phyloP scores from a whole-genome alignment of 2,888 invertebrate species.

The Drosophila merina region DNA sequence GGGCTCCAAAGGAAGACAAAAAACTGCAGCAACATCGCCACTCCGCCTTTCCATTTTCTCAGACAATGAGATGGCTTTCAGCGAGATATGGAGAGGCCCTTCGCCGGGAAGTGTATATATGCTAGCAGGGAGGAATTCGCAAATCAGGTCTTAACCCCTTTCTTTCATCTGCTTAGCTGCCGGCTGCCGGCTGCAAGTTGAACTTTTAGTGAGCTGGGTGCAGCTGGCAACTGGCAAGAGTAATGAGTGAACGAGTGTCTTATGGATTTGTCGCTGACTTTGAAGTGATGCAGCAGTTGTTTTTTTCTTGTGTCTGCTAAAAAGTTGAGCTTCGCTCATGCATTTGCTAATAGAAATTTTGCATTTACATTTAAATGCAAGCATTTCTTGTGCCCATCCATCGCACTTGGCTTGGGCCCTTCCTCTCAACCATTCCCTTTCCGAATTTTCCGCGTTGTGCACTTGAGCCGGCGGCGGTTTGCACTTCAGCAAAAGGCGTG shows the following conservation, averaged over 20 bases:
- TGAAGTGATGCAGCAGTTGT: slow-evolving; percentile 56
- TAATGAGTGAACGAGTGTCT: slow-evolving; percentile 55
- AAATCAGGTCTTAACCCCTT: slow-evolving; percentile 75
- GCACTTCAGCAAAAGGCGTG: slow-evolving; percentile 55
- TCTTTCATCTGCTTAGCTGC: slow-evolving; percentile 55
- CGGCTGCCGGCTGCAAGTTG: slow-evolving; percentile 57
- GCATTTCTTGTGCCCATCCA: slow-evolving; percentile 14
- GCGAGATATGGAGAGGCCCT: slow-evolving; percentile 42
- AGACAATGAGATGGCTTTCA: slow-evolving; percentile 67
- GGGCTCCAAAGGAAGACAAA: background rate
- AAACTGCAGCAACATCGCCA: slow-evolving; percentile 29
- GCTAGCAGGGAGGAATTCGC: slow-evolving; percentile 38
- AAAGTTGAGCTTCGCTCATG: slow-evolving; percentile 31
- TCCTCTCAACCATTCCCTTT: background rate
- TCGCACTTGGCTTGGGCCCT: background rate
- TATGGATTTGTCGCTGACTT: slow-evolving; percentile 69
- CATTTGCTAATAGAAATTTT: slow-evolving; percentile 44
- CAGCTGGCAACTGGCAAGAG: slow-evolving; percentile 49
- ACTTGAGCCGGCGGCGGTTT: slow-evolving; percentile 42
- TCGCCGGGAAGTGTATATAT: slow-evolving; percentile 22
- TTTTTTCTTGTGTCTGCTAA: slow-evolving; percentile 23
- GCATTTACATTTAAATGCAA: slow-evolving; percentile 38
- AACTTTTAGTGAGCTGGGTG: slow-evolving; percentile 50
- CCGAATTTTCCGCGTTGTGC: slow-evolving; percentile 28
- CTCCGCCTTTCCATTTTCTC: slow-evolving; percentile 48